phyloP scores from a whole-genome alignment of 2,888 invertebrate species.

The Cheilosia pagana region DNA sequence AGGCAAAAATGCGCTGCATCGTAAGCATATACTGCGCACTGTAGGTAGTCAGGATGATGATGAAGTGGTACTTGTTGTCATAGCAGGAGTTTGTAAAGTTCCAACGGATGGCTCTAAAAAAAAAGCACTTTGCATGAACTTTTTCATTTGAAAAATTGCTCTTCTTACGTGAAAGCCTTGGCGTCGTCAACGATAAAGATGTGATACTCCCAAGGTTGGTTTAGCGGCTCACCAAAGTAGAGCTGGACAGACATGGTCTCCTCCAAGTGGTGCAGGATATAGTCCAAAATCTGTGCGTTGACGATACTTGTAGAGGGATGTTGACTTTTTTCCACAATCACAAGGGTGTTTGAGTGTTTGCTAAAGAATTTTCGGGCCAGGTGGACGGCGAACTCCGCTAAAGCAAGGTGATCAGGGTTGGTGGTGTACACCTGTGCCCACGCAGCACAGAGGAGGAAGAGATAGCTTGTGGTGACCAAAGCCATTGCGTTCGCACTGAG shows the following conservation, averaged over 20 bases:
- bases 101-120: conserved; percentile 74
- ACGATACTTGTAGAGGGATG: background rate
- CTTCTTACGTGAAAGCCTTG: conserved; percentile 77
- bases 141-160: background rate
- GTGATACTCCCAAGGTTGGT: conserved; percentile 76
- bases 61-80: conserved; percentile 78
- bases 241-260: conserved; percentile 76
- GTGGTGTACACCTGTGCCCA: background rate
- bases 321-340: conserved; percentile 18
- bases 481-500: conserved; percentile 38
- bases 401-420: background rate
- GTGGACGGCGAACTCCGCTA: conserved; percentile 1
- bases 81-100: conserved; percentile 67
- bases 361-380: conserved; percentile 20
- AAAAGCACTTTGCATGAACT: background rate
- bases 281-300: conserved; percentile 72
- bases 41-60: conserved; percentile 77
- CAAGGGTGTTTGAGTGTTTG: conserved; percentile 19
- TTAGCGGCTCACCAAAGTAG: conserved; percentile 66
- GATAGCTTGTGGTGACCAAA: background rate
- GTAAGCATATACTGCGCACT: background rate
- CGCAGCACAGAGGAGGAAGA: background rate
- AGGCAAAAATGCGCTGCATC: conserved; percentile 58
- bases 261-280: conserved; percentile 74
- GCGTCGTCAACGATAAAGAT: conserved; percentile 78